These are phyloP conservation scores for Philopotamus ludificatus DNA, from an alignment of 1,140 invertebrate species.

Conservation along the genomic window DNA sequence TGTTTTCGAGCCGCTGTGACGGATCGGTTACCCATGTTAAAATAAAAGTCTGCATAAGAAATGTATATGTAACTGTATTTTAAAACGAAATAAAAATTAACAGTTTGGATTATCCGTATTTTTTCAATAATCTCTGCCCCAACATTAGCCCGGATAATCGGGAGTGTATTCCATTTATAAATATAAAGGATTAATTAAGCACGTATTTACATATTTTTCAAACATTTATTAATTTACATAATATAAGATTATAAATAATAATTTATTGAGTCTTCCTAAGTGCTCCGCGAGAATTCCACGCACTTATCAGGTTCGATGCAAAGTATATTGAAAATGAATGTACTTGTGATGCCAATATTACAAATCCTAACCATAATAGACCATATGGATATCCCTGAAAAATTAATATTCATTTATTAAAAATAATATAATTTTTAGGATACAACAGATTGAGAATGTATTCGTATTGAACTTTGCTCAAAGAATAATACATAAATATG, in stretches of 20 bases:
- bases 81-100: too few species aligned
- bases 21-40: too few species aligned
- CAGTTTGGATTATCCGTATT: too few species aligned
- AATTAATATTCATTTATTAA: conserved; percentile 36
- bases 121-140: too few species aligned
- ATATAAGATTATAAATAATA: neutral
- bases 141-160: too few species aligned
- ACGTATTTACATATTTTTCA: neutral
- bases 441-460: too few species aligned
- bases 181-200: neutral
- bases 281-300: conserved; percentile 78
- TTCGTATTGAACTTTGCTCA: too few species aligned
- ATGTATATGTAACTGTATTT: too few species aligned
- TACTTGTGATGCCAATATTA: conserved; percentile 84
- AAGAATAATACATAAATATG: too few species aligned
- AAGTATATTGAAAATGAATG: conserved; percentile 90
- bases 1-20: too few species aligned
- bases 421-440: too few species aligned
- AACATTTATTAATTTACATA: neutral
- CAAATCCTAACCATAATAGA: conserved; percentile 91
- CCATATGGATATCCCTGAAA: conserved; percentile 87
- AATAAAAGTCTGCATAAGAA: too few species aligned
- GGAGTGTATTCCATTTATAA: neutral
- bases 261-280: conserved; percentile 50
- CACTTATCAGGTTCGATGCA: conserved; percentile 78